Base-by-base conservation (phyloP, 2,113 vertebrate species). In the Hucho hucho region DNA sequence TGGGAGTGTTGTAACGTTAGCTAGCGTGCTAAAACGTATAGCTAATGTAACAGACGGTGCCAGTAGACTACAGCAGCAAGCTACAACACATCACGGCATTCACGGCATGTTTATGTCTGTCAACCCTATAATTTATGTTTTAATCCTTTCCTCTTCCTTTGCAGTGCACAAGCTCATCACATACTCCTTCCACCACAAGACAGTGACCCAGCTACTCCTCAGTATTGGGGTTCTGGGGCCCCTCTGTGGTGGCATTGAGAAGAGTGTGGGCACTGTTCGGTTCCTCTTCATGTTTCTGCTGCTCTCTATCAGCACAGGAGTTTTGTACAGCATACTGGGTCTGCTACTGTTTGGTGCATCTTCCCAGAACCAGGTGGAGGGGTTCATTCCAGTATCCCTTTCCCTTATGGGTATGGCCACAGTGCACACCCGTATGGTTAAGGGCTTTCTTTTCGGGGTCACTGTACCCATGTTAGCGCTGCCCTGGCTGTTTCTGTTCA, bases 121-220 rank as follows among this genome's bases (percentile, higher is more conserved):
- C 22, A 59, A 16, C 56, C 4, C 47, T 37, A 12, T 66, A 26
- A 24, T 24, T 56, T 6, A 24, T 12, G 22, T 32, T n/a, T 14
- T 32, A 28, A 63, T 1, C 18, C 4, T 61, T 13, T 47, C 7
- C 26, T 32, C 4, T 14, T 63, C 66, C 53, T 14, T 58, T 32
- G n/a, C 73, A 96, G 95, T 95, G 73, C 91, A 95, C 92, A 95
- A 91, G 87, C 78, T 96, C 63, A 14, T 96, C 72, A 94, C 92
- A 70, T 93, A 95, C 85, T 85, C 93, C 89, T 95, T 95, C 43
- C 77, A 93, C 87, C 94, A 95, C 0, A 88, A 93, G 47, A 92
- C 94, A 59, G 79, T 90, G 0, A 6, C 66, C 4, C 92, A 93
- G 9, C 83, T 95, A 78, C 29, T 88, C 24, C 93, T 93, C 0